Base-by-base conservation (phyloP, 2,113 vertebrate genomes). In the Columba janthina region DNA sequence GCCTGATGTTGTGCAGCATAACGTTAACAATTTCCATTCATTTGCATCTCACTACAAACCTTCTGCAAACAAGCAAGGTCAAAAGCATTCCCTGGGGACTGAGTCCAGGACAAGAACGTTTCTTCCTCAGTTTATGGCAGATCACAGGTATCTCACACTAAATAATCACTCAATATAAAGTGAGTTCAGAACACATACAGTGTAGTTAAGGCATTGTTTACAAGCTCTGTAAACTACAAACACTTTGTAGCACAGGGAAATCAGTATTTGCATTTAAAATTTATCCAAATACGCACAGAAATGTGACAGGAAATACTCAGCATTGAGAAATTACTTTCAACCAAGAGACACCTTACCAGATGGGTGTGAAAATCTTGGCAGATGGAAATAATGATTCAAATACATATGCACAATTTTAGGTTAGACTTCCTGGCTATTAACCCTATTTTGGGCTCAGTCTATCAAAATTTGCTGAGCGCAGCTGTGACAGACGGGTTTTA, bases 21-120 rank as follows among this genome's bases (percentile, higher is more conserved):
- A 4, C 0, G 0, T 44, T 42, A 75, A 57, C 44, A 46, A 94
- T 76, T 92, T 81, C 40, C 77, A 79, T 76, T 51, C 26, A 50
- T 92, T 76, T 96, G 66, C 74, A 89, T 94, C 58, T 87, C 50
- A 3, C 86, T 65, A 64, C 65, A 91, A 96, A 53, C 57, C 40
- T 57, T 54, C 65, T 70, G 38, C 24, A 58, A 86, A 74, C 46
- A 44, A 88, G 54, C 66, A 50, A 89, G 66, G 77, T 75, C 81
- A 54, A 24, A 57, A 69, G 31, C 57, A 70, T 26, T 91, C 61
- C 60, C 48, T 14, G 15, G 31, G n/a, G 40, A 78, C 5, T 12
- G 42, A 72, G 40, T 28, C 62, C 66, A 75, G 70, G 44, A 40
- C 3, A 34, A 16, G 40, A 66, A 73, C 14, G 4, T 62, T 58